These are phyloP conservation scores for Prunella himalayana DNA, from an alignment of 2,113 vertebrate genomes.

Conservation along the genomic window DNA sequence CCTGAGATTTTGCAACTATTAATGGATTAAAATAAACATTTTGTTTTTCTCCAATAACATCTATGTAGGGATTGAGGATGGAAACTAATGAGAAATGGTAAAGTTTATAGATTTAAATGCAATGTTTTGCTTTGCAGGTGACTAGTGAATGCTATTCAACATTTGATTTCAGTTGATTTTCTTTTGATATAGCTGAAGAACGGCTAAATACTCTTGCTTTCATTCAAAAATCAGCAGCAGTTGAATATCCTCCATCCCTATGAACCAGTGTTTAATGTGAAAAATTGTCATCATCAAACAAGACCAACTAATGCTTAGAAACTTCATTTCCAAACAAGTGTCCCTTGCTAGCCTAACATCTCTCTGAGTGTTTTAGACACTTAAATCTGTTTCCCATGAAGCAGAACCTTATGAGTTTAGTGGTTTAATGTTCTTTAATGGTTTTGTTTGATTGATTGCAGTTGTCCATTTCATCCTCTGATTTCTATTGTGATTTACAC, in stretches of 20 bases:
- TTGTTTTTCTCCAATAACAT: background rate
- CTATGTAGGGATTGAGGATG: background rate
- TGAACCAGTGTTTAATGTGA: slow-evolving; percentile 18
- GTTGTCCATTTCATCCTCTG: background rate
- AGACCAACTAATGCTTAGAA: background rate
- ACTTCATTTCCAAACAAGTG: slow-evolving; percentile 5
- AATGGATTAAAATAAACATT: background rate
- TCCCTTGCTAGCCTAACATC: background rate
- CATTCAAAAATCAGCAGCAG: slow-evolving; percentile 9
- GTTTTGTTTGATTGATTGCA: background rate
- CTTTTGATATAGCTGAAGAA: background rate
- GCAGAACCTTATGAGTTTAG: background rate
- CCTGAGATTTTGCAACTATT: background rate
- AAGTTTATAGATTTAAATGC: background rate
- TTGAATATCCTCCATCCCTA: background rate
- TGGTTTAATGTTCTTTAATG: background rate
- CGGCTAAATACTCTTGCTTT: background rate
- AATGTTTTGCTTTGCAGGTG: background rate
- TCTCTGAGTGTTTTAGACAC: background rate
- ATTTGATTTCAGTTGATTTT: background rate
- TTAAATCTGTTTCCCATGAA: background rate
- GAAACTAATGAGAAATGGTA: background rate
- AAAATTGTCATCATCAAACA: slow-evolving; percentile 17
- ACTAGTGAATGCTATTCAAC: background rate
- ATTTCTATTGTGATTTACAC: background rate